phyloP scores from a whole-genome alignment of 2,888 invertebrate genomes.

The Melanchra persicariae region DNA sequence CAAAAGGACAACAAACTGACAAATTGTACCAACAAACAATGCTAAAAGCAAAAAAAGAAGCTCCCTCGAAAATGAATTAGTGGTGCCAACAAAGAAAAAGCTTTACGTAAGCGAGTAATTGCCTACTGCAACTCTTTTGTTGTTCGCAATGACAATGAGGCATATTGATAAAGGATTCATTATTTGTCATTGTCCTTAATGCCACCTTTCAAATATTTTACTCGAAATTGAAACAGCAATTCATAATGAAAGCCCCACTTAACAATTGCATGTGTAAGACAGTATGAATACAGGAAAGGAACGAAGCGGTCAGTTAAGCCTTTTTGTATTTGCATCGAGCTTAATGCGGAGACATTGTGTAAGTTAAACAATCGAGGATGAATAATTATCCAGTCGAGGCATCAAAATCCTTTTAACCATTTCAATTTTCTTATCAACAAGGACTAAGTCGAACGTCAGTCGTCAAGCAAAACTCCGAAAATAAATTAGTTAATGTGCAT shows the following conservation, averaged over 20 bases:
- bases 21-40: conserved; percentile 87
- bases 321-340: conserved; percentile 45
- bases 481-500: conserved; percentile 86
- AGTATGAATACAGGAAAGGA: conserved; percentile 54
- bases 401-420: conserved; percentile 76
- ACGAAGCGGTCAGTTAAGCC: conserved; percentile 42
- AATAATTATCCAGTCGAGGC: conserved; percentile 57
- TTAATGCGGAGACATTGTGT: conserved; percentile 59
- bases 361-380: conserved; percentile 61
- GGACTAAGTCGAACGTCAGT: conserved; percentile 77
- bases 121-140: conserved; percentile 75
- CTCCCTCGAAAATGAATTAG: conserved; percentile 73
- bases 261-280: conserved; percentile 68
- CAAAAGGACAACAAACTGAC: conserved; percentile 88
- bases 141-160: conserved; percentile 64
- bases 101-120: conserved; percentile 77
- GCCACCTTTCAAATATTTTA: conserved; percentile 71
- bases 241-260: conserved; percentile 59
- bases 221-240: conserved; percentile 65
- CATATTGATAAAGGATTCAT: conserved; percentile 67
- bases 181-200: conserved; percentile 65
- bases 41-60: conserved; percentile 73
- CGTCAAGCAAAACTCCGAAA: conserved; percentile 83
- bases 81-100: conserved; percentile 73
- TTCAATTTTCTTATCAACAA: conserved; percentile 73